Evolutionary conservation across 2,797 vertebrate species (phyloP).

Genomic region (Myotis pilosus): DNA sequence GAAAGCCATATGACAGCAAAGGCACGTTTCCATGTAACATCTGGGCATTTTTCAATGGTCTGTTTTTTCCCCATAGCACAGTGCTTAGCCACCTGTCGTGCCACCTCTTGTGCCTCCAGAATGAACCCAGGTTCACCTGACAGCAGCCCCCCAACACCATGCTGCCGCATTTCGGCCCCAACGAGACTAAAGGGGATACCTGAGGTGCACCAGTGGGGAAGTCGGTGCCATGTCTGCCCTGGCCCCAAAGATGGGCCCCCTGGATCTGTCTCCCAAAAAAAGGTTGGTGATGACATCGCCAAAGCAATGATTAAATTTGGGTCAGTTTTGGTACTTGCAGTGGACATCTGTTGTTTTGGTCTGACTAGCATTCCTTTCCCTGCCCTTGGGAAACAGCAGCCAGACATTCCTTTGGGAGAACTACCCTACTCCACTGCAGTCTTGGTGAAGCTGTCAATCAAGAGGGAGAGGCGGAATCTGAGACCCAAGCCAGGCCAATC

Average conservation of each 20-base stretch:
- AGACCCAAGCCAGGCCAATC: not conserved
- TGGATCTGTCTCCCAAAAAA: not conserved
- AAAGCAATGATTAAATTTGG: not conserved
- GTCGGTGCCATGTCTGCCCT: not conserved
- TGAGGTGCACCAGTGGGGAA: not conserved
- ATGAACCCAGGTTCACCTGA: not conserved
- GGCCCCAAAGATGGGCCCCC: not conserved
- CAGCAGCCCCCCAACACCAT: not conserved
- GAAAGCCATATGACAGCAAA: not conserved
- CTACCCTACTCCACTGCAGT: not conserved
- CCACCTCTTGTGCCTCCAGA: not conserved
- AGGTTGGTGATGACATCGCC: not conserved
- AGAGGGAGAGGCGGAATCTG: not conserved
- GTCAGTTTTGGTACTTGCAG: not conserved
- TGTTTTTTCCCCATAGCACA: too few species aligned
- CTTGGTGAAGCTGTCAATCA: not conserved
- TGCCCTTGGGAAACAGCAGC: not conserved
- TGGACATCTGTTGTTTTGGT: not conserved
- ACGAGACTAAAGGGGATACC: not conserved
- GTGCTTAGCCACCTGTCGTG: too few species aligned
- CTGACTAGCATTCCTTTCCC: not conserved
- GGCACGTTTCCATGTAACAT: not conserved
- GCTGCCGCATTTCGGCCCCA: not conserved
- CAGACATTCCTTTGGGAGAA: not conserved
- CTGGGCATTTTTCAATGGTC: not conserved